phyloP scores from a whole-genome alignment of 2,797 vertebrate species.

The Macropodus opercularis region DNA sequence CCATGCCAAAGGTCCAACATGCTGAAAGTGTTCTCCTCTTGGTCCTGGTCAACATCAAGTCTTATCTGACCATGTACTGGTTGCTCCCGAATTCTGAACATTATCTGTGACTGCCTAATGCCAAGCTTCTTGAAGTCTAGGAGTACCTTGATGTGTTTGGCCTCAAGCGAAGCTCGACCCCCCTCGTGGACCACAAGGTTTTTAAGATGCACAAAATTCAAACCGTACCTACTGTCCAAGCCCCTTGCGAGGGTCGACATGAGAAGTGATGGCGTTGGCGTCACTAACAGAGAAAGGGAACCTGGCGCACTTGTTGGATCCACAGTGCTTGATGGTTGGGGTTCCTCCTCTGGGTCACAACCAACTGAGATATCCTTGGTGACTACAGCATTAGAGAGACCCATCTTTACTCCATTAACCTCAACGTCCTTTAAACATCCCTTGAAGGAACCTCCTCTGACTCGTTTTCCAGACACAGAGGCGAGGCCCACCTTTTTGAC shows the following conservation, averaged over 20 bases:
- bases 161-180: conserved; percentile 82
- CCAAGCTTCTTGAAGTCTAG: conserved; percentile 87
- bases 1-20: conserved; percentile 88
- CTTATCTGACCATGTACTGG: conserved; percentile 85
- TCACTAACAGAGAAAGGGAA: conserved; percentile 52
- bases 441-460: conserved; percentile 89
- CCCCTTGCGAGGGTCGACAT: conserved; percentile 77
- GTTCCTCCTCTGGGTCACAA: conserved; percentile 83
- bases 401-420: conserved; percentile 80
- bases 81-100: conserved; percentile 85
- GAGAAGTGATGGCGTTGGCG: conserved; percentile 57
- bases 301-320: conserved; percentile 53
- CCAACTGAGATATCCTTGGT: conserved; percentile 91
- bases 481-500: conserved; percentile 80
- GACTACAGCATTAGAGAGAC: conserved; percentile 84
- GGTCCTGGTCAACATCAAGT: conserved; percentile 80
- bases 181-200: conserved; percentile 88
- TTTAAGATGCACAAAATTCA: conserved; percentile 82
- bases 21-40: conserved; percentile 85
- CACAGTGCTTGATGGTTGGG: conserved; percentile 49
- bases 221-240: conserved; percentile 73
- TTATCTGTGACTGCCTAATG: conserved; percentile 87
- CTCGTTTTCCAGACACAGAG: conserved; percentile 84
- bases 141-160: conserved; percentile 87
- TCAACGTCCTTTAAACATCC: conserved; percentile 89